A percentile compares a stretch with the other conserved stretches of the same genome.
Conservation (phyloP, 1,140 invertebrate genomes). For the Colletes gigas region DNA sequence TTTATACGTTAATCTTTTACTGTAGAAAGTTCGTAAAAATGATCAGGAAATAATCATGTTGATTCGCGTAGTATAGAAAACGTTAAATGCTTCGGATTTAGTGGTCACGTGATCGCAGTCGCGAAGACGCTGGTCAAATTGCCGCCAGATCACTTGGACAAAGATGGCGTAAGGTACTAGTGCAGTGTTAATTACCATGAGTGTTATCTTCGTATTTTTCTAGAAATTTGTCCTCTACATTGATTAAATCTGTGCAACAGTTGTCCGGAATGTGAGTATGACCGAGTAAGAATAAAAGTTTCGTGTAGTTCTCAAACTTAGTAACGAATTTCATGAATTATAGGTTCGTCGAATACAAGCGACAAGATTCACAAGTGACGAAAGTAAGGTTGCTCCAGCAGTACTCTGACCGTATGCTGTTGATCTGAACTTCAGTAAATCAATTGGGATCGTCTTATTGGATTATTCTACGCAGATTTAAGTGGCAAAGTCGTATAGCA, state of each 20-base stretch:
- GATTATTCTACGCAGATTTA: too few relatives aligned
- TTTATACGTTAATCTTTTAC: not conserved
- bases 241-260: not conserved
- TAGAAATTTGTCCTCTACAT: not conserved
- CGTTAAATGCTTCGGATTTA: not conserved
- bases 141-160: too few relatives aligned
- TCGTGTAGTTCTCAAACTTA: not conserved
- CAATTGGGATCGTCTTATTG: not conserved
- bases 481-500: too few relatives aligned
- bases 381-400: too few relatives aligned
- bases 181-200: not conserved
- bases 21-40: not conserved
- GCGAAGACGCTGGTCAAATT: not conserved
- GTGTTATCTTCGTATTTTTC: not conserved
- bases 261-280: not conserved
- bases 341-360: not conserved
- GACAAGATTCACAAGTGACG: too few relatives aligned
- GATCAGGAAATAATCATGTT: not conserved
- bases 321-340: not conserved
- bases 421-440: not conserved
- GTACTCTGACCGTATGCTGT: not conserved
- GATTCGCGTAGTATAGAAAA: not conserved
- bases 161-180: not conserved
- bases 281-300: not conserved
- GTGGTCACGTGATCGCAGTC: not conserved